These are phyloP conservation scores for Eriosoma lanigerum DNA, from an alignment of 1,140 invertebrate genomes.

Conservation along the genomic window DNA sequence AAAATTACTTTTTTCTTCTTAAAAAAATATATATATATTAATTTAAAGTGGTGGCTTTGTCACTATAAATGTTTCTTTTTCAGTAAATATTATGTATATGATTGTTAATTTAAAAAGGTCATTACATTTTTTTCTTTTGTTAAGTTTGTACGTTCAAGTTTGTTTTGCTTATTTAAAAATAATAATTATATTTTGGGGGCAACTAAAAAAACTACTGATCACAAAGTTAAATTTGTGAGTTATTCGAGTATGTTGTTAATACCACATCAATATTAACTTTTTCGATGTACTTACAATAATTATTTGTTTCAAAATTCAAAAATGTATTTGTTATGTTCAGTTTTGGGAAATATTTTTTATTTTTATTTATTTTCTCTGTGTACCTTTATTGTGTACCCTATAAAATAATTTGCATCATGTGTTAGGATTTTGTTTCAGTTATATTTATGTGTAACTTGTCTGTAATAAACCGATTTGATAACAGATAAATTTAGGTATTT, in stretches of 20 bases:
- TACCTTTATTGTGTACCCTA: conserved; percentile 8
- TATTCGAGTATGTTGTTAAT: conserved; percentile 46
- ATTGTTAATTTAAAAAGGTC: conserved; percentile 49
- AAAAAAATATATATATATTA: conserved; percentile 14
- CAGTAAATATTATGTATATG: conserved; percentile 46
- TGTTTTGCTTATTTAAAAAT: conserved; percentile 51
- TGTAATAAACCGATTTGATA: conserved; percentile 48
- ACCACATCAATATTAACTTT: conserved; percentile 46
- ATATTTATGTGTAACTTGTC: conserved; percentile 46
- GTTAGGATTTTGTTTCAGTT: conserved; percentile 48
- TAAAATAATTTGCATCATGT: conserved; percentile 41
- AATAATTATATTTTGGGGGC: conserved; percentile 45
- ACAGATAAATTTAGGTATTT: conserved; percentile 36
- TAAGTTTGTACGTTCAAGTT: conserved; percentile 52
- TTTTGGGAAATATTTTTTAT: conserved; percentile 41
- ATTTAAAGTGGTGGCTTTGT: conserved; percentile 28
- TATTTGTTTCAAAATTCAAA: conserved; percentile 45
- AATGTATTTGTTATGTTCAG: conserved; percentile 32
- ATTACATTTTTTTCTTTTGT: conserved; percentile 51
- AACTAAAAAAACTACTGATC: conserved; percentile 43
- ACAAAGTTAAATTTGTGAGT: conserved; percentile 48
- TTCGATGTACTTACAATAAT: conserved; percentile 45
- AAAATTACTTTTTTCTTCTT: conserved; percentile 43
- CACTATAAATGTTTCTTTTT: conserved; percentile 37
- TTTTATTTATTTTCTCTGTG: conserved; percentile 28